These are phyloP conservation scores for Etheostoma perlongum DNA, from an alignment of 2,797 vertebrate genomes.

Conservation along the genomic window DNA sequence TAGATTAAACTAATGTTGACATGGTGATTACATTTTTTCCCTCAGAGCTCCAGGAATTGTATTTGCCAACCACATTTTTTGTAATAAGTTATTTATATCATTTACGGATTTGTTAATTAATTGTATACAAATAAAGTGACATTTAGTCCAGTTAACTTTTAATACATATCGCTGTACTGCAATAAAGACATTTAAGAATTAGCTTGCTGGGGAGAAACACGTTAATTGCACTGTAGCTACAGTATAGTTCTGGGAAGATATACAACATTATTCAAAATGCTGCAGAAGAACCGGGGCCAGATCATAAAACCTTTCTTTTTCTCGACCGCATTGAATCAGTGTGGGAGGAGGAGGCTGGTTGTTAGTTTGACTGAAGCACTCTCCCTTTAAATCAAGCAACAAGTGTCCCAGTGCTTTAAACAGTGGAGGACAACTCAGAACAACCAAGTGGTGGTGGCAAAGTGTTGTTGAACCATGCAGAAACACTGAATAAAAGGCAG, in stretches of 20 bases:
- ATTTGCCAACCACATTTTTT: slow-evolving; percentile 26
- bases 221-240: neutral
- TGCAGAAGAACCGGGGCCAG: slow-evolving; percentile 1
- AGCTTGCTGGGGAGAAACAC: neutral
- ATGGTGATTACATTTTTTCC: slow-evolving; percentile 34
- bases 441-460: slow-evolving; percentile 41
- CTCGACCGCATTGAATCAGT: slow-evolving; percentile 31
- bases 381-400: slow-evolving; percentile 55
- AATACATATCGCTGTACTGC: neutral
- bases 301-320: slow-evolving; percentile 31
- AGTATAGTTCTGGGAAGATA: neutral
- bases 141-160: slow-evolving; percentile 6
- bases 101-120: slow-evolving; percentile 3
- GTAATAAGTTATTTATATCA: slow-evolving; percentile 19
- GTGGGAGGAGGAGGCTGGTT: slow-evolving; percentile 55
- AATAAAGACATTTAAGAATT: slow-evolving; percentile 1
- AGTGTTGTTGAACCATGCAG: slow-evolving; percentile 48
- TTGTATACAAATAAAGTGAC: neutral
- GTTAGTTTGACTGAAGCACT: slow-evolving; percentile 60
- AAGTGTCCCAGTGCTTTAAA: slow-evolving; percentile 44
- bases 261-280: slow-evolving; percentile 13
- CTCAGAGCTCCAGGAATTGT: slow-evolving; percentile 13
- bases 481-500: slow-evolving; percentile 27
- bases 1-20: slow-evolving; percentile 47
- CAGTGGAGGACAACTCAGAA: slow-evolving; percentile 56